A percentile compares a stretch with the other conserved stretches of the same genome.
Conservation (phyloP, 2,797 vertebrate species). For the Balearica regulorum region DNA sequence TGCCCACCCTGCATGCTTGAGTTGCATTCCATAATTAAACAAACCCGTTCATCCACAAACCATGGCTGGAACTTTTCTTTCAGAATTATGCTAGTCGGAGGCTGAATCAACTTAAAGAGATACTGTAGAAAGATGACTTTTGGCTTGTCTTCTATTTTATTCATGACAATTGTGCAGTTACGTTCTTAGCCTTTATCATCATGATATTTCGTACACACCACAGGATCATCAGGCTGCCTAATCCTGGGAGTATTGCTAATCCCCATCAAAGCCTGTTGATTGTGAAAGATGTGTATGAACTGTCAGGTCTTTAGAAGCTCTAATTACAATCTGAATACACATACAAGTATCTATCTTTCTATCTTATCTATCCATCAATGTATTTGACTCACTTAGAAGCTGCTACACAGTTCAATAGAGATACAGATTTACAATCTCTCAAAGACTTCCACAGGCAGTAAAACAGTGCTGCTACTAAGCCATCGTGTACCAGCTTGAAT, state of each 20-base stretch:
- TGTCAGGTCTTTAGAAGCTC: not conserved
- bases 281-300: not conserved
- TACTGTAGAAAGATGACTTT: not conserved
- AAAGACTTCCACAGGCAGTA: not conserved
- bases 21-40: not conserved
- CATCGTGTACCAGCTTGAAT: not conserved
- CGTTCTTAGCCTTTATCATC: not conserved
- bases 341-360: not conserved
- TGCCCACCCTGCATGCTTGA: not conserved
- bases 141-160: not conserved
- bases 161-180: not conserved
- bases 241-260: not conserved
- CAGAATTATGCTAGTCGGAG: not conserved
- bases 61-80: not conserved
- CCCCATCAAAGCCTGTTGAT: not conserved
- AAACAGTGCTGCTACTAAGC: not conserved
- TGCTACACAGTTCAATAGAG: not conserved
- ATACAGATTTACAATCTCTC: not conserved
- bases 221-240: not conserved
- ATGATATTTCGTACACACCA: not conserved
- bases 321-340: not conserved
- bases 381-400: slow-evolving; percentile 5
- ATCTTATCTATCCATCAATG: not conserved
- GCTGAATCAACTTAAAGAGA: not conserved
- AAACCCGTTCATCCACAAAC: not conserved